These are phyloP conservation scores for Amphimallon solstitiale DNA, from an alignment of 2,888 invertebrate species.

Conservation along the genomic window DNA sequence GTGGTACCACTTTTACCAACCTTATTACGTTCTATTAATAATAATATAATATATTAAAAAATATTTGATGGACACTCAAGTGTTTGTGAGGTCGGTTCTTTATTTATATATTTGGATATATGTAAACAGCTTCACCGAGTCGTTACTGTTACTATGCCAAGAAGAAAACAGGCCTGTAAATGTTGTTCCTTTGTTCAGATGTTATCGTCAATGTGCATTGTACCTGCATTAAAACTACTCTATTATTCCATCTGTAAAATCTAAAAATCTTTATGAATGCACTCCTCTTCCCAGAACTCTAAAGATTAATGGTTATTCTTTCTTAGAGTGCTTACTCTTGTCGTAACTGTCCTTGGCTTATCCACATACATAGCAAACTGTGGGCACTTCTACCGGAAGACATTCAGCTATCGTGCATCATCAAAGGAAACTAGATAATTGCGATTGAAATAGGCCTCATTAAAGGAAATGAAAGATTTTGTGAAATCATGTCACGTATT, in stretches of 20 bases:
- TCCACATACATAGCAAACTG: background rate
- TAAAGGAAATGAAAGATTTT: background rate
- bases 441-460: background rate
- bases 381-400: slow-evolving; percentile 15
- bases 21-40: too few relatives aligned
- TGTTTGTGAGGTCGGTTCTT: too few relatives aligned
- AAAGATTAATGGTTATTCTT: slow-evolving; percentile 11
- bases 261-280: slow-evolving; percentile 18
- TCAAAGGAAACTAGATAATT: slow-evolving; percentile 15
- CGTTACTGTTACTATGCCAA: background rate
- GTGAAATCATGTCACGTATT: background rate
- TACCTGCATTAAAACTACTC: slow-evolving; percentile 19
- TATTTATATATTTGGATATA: too few relatives aligned
- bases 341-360: slow-evolving; percentile 13
- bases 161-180: background rate
- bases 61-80: too few relatives aligned
- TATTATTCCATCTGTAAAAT: slow-evolving; percentile 17
- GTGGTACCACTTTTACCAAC: too few relatives aligned
- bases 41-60: too few relatives aligned
- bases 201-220: slow-evolving; percentile 4
- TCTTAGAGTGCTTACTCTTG: background rate
- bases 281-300: slow-evolving; percentile 12
- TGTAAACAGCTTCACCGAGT: background rate
- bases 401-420: background rate
- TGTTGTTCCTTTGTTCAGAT: background rate